Evolutionary conservation across 2,888 invertebrate species (phyloP).

Genomic region (Thalpophila matura): DNA sequence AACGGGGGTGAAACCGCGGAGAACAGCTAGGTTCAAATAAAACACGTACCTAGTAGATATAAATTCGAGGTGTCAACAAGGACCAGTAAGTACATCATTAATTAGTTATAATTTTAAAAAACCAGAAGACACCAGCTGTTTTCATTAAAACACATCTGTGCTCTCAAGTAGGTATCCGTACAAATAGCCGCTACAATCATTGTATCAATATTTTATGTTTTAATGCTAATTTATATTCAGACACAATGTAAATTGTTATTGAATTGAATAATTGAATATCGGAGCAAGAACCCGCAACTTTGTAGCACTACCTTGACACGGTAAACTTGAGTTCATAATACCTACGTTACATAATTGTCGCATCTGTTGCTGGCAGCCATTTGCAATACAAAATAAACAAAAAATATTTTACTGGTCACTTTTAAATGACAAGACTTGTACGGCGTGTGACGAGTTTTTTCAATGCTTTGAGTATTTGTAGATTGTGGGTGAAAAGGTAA

Average conservation of each 20-base stretch:
- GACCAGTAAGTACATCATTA: not conserved
- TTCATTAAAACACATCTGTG: conserved; percentile 18
- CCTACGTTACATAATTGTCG: conserved; percentile 54
- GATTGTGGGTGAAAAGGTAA: not conserved
- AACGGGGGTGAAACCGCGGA: too few relatives aligned
- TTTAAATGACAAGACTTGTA: not conserved
- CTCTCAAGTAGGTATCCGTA: not conserved
- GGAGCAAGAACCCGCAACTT: conserved; percentile 65
- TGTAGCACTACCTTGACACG: conserved; percentile 71
- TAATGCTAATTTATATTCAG: too few relatives aligned
- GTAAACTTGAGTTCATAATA: conserved; percentile 64
- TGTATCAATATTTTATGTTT: too few relatives aligned
- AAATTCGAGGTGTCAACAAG: not conserved
- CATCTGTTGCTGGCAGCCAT: conserved; percentile 28
- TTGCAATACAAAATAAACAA: conserved; percentile 8
- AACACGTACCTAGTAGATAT: too few relatives aligned
- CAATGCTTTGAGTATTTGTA: not conserved
- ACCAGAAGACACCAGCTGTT: not conserved
- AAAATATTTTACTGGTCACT: not conserved
- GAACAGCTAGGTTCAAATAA: too few relatives aligned
- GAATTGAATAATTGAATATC: not conserved
- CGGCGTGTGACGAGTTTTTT: not conserved
- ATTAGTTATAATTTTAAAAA: not conserved
- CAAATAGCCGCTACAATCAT: conserved; percentile 29
- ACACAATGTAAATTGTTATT: too few relatives aligned